Conservation (phyloP, 2,888 invertebrate species). For the Leucoptera coffeella region DNA sequence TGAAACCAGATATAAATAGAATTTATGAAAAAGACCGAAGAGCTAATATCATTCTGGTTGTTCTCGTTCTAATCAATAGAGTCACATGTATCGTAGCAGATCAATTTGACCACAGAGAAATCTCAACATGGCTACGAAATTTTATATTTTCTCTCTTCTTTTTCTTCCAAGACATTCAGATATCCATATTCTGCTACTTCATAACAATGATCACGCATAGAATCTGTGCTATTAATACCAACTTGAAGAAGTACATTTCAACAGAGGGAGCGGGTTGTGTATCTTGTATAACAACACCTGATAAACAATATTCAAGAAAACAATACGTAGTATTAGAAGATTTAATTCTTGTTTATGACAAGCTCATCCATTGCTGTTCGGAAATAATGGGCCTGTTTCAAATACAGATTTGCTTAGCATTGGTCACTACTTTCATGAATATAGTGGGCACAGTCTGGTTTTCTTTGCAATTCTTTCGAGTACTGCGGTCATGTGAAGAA, state of each 20-base stretch:
- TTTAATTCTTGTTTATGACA: no score
- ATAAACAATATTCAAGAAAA: not conserved
- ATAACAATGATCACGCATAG: constrained; percentile 2
- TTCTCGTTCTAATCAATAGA: not conserved
- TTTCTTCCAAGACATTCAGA: constrained; percentile 3
- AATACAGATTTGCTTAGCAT: not conserved
- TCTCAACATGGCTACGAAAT: no score
- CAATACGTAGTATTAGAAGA: not conserved
- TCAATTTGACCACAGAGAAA: not conserved
- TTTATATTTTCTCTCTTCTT: constrained; percentile 1
- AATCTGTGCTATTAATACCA: constrained; percentile 2
- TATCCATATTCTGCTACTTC: constrained; percentile 2
- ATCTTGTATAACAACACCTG: no score
- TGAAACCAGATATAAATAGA: not conserved
- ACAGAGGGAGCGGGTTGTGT: no score
- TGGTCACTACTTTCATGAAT: not conserved
- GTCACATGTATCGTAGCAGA: not conserved
- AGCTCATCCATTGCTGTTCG: no score
- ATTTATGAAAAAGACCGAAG: not conserved
- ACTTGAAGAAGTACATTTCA: no score
- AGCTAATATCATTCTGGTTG: not conserved
- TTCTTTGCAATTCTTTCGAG: not conserved
- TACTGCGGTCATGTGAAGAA: not conserved
- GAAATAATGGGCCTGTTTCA: no score
- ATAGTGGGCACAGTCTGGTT: constrained; percentile 1